These are phyloP conservation scores for Ceratosolen fusciceps DNA, from an alignment of 1,140 invertebrate genomes.

Conservation along the genomic window DNA sequence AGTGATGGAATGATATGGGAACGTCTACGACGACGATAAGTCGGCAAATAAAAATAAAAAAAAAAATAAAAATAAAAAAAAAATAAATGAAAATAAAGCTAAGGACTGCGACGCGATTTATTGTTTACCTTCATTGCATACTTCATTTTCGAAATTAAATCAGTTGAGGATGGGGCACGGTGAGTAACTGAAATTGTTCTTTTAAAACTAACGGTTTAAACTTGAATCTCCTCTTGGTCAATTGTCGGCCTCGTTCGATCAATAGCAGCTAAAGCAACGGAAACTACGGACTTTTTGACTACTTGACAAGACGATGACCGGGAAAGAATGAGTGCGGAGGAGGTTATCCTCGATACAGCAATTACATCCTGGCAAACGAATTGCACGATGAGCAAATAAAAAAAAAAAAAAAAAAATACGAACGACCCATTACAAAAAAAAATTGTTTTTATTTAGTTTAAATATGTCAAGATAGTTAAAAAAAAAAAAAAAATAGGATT, in stretches of 20 bases:
- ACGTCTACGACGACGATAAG: conserved; percentile 46
- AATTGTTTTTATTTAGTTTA: conserved; percentile 63
- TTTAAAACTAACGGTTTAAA: conserved; percentile 3
- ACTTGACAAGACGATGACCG: neutral
- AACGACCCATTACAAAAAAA: conserved; percentile 61
- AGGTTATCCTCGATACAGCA: neutral
- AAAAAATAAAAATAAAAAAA: conserved; percentile 33
- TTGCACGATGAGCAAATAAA: conserved; percentile 11
- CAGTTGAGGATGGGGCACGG: neutral
- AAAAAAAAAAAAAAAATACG: conserved; percentile 44
- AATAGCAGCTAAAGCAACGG: neutral
- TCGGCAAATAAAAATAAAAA: conserved; percentile 37
- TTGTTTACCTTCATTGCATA: conserved; percentile 34
- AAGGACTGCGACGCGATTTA: conserved; percentile 41
- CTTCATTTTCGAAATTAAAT: conserved; percentile 33
- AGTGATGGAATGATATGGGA: conserved; percentile 37
- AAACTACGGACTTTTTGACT: conserved; percentile 31
- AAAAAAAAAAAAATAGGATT: no score
- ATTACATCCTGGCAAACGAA: conserved; percentile 15
- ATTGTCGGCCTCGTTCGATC: neutral
- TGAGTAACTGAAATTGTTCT: neutral
- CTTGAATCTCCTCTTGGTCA: neutral
- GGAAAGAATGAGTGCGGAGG: neutral
- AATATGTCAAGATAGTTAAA: conserved; percentile 63
- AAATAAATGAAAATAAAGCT: conserved; percentile 36